Evolutionary conservation across 1,140 invertebrate species (phyloP).

Genomic region (Ephestia elutella): DNA sequence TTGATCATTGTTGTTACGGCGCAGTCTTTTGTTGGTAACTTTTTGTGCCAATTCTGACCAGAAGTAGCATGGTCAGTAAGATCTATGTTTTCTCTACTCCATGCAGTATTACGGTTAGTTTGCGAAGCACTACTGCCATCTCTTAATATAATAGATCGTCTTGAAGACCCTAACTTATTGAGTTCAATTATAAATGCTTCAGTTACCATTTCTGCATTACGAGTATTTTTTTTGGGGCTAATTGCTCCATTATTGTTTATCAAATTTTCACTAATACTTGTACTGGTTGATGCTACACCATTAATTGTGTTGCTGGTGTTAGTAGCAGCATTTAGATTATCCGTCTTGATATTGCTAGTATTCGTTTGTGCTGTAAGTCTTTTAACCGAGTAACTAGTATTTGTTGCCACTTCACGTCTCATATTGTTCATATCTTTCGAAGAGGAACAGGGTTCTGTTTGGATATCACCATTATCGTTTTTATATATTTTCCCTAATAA

Average conservation of each 20-base stretch:
- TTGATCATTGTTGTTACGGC: constrained; percentile 32
- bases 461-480: constrained; percentile 16
- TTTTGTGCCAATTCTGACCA: constrained; percentile 29
- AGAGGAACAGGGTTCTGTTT: constrained; percentile 2
- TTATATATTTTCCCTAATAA: constrained; percentile 50
- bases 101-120: not conserved
- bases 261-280: not conserved
- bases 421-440: not conserved
- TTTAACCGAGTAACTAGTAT: not conserved
- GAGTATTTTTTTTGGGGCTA: not conserved
- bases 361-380: not conserved
- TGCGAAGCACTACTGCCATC: not conserved
- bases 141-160: not conserved
- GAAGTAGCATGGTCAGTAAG: constrained; percentile 26
- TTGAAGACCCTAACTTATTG: not conserved
- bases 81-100: not conserved
- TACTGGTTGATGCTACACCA: not conserved
- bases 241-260: constrained; percentile 23
- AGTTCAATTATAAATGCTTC: not conserved
- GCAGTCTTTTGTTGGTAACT: constrained; percentile 29
- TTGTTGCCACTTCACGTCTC: not conserved
- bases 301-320: not conserved
- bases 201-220: not conserved
- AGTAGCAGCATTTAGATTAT: not conserved
- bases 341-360: not conserved